Conservation (phyloP, 2,888 invertebrate species). For the Osedax frankpressi region DNA sequence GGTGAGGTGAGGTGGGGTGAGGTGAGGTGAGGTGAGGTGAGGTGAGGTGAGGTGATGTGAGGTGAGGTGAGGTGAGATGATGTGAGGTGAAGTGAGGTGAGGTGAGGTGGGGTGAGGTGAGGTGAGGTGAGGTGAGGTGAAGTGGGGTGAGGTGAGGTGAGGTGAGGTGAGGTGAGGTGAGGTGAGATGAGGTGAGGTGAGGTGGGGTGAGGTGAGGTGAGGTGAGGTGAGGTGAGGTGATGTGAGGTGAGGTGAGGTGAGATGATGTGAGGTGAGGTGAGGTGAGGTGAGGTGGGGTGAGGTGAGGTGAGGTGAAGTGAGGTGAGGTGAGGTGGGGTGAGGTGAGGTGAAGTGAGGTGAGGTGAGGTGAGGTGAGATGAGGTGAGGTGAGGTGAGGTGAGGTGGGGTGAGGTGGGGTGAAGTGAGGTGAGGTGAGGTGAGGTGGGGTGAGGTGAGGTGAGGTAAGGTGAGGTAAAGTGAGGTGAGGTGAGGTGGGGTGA, state of each 20-base stretch:
- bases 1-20: constrained; percentile 2
- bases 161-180: constrained; percentile 2
- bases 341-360: no score
- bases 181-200: constrained; percentile 4
- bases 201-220: background rate
- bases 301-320: constrained; percentile 2
- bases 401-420: no score
- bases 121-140: constrained; percentile 1
- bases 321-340: background rate
- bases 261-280: no score
- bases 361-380: no score
- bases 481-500: no score
- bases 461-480: no score
- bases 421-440: no score
- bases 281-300: background rate
- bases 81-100: background rate
- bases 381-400: no score
- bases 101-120: background rate
- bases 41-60: background rate
- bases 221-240: background rate
- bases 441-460: no score
- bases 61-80: no score
- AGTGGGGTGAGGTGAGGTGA: background rate
- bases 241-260: background rate
- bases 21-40: constrained; percentile 1